Base-by-base conservation (phyloP, 1,140 invertebrate species). In the Wasmannia auropunctata region DNA sequence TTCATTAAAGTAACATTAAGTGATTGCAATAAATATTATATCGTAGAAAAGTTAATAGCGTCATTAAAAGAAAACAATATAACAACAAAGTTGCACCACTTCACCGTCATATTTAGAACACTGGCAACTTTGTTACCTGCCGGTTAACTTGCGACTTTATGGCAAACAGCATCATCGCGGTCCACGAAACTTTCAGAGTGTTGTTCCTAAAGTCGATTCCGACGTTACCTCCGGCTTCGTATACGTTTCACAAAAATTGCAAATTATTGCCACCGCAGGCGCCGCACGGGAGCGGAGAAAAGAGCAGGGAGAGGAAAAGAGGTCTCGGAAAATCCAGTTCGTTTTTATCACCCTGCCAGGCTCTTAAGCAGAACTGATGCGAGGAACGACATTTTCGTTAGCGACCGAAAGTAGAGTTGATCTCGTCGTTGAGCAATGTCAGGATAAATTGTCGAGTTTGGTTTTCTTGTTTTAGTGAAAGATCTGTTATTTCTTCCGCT, bases 341-440 rank as follows among this genome's bases (percentile, higher is more conserved):
- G 86, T 88, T 88, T 88, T 88, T 88, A 88, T 88, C 87, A 88
- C 80, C 79, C 58, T 84, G 63, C 79, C 51, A 58, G 49, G n/a
- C 40, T 87, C 86, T 88, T 88, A 88, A 88, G 80, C 80, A 69
- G 63, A 88, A 75, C 67, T 88, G 87, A 88, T 85, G 87, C 80
- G 80, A 72, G 80, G 37, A 88, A 88, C 86, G 86, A 88, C 87
- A 70, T 88, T 87, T 88, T 87, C 79, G 86, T 88, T 88, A 88
- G 77, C 34, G 34, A 6, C 51, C 67, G 51, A 69, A 88, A 87
- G 69, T 67, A 84, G 87, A 88, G 80, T 87, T 87, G 86, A 88
- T 87, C 77, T 84, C 77, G 77, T 87, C 85, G 62, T 79, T 51
- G 76, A 67, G 34, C 60, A 75, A 72, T 25, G 79, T 46, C 51